These are phyloP conservation scores for Phymanthus crucifer DNA, from an alignment of 92 coral and sea anemone species.

Conservation along the genomic window DNA sequence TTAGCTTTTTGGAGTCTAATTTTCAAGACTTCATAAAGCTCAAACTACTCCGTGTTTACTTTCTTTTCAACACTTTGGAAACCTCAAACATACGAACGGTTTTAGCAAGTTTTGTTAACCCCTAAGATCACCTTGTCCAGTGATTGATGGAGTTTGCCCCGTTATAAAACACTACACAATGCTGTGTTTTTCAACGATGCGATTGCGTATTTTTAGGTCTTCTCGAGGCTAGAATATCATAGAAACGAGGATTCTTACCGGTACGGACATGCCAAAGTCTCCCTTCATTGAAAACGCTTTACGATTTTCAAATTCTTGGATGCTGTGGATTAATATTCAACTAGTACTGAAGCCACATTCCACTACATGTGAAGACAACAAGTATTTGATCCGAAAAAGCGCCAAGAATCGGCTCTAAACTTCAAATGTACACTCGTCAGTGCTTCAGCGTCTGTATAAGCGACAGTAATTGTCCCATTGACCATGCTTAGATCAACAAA, in stretches of 20 bases:
- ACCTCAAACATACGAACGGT: conserved; percentile 17
- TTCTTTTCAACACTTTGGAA: conserved; percentile 32
- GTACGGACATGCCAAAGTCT: conserved; percentile 51
- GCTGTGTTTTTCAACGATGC: background rate
- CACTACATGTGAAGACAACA: conserved; percentile 14
- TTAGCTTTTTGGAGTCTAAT: background rate
- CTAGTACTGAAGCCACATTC: conserved; percentile 30
- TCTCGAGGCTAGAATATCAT: background rate
- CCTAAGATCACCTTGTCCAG: conserved; percentile 26
- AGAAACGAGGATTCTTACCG: conserved; percentile 47
- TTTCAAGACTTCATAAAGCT: background rate
- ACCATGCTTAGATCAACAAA: conserved; percentile 59
- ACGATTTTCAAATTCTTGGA: background rate
- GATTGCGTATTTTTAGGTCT: background rate
- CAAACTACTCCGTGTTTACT: conserved; percentile 25
- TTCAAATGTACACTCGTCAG: background rate
- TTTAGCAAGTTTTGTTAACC: conserved; percentile 38
- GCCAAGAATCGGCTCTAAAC: conserved; percentile 14
- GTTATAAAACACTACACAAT: background rate
- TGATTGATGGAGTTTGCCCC: background rate
- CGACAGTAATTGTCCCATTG: conserved; percentile 58
- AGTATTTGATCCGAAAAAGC: conserved; percentile 18
- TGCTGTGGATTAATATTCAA: conserved; percentile 16
- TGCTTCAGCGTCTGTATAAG: conserved; percentile 30
- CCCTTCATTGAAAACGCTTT: conserved; percentile 27